Evolutionary conservation across 2,797 vertebrate genomes (phyloP), one percentile per base, ranked within the genome.

Genomic region (Pseudopleuronectes americanus): DNA sequence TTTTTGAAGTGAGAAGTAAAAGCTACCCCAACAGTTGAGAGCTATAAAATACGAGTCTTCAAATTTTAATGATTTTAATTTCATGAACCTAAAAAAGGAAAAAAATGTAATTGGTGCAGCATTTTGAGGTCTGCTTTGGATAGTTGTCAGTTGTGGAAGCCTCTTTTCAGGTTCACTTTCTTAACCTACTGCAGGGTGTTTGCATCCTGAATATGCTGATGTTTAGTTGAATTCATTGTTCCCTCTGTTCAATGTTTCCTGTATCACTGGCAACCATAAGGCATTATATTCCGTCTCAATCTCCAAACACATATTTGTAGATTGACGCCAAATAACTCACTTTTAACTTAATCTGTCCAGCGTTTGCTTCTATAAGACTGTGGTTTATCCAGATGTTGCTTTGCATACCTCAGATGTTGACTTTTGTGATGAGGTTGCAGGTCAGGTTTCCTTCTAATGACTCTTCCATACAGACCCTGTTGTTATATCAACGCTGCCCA

Each of bases 381-480:
- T 51, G 49, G 10, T 38, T 57, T 14, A 14, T 47, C 24, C 17
- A 60, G 58, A 48, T 28, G 23, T 12, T 48, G 19, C 55, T 57
- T 36, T 36, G 33, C 33, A 21, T 36, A 36, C 33, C 36, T 38
- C 33, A 36, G 41, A 28, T 26, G 41, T 57, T 36, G 55, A 38
- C 55, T 36, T 33, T 48, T 61, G 24, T 47, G 17, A 31, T 61
- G 17, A 61, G 57, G 17, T 31, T 31, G 10, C 24, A 48, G 58
- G 17, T 19, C 43, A 57, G 31, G 58, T 24, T 47, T 47, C 43
- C 23, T 28, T 47, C 24, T 26, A 12, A 43, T 26, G 38, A 45
- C 22, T 26, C 53, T 4, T 26, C 23, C 53, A 28, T 48, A 14
- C 14, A 21, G 47, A 23, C 9, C 49, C n/a, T 19, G 53, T 28